These are phyloP conservation scores for Saguinus imperator DNA, from an alignment of 2,113 vertebrate genomes.

Conservation along the genomic window DNA sequence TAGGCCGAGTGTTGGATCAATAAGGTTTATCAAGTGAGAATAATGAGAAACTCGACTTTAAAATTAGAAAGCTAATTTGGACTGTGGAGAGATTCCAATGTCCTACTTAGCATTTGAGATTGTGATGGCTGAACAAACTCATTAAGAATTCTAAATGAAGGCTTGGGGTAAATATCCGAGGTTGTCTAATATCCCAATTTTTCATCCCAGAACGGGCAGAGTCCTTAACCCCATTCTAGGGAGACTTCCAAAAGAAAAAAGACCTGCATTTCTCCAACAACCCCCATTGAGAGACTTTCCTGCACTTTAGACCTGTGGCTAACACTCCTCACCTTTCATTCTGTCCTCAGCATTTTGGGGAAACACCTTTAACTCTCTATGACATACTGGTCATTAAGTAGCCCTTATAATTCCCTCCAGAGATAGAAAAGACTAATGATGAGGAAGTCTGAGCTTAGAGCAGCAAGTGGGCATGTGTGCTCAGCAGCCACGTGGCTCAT, in stretches of 20 bases:
- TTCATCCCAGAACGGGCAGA: background rate
- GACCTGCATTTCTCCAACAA: background rate
- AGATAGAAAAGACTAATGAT: background rate
- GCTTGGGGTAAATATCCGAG: background rate
- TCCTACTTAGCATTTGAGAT: background rate
- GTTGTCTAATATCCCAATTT: background rate
- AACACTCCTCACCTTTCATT: too few species aligned
- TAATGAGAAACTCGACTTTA: background rate
- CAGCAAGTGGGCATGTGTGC: rapidly evolving
- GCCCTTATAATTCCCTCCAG: too few species aligned
- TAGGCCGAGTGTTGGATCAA: too few species aligned
- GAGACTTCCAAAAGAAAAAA: background rate
- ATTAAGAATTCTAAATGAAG: background rate
- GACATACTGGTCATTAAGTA: too few species aligned
- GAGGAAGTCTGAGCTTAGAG: background rate
- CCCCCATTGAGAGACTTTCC: too few species aligned
- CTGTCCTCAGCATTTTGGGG: too few species aligned
- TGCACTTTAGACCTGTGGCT: too few species aligned
- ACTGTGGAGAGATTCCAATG: background rate
- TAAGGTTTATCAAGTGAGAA: too few species aligned
- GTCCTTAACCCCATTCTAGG: background rate
- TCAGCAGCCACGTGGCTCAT: too few species aligned
- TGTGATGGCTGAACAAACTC: background rate
- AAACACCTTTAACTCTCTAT: too few species aligned
- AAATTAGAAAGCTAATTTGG: background rate